phyloP scores from a whole-genome alignment of 2,797 vertebrate genomes.

The Ataeniobius toweri region DNA sequence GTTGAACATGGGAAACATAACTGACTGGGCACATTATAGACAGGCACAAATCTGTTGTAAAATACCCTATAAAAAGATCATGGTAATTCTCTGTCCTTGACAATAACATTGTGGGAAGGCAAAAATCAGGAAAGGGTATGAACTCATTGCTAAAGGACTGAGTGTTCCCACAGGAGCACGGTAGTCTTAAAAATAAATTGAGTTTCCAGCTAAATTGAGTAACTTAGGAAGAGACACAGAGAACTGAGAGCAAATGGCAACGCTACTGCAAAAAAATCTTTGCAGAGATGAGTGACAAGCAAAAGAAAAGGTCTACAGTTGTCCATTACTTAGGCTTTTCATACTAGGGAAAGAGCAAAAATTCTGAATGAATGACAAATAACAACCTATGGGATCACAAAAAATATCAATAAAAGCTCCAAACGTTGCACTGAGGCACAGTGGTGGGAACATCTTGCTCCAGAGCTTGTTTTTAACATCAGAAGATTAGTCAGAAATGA shows the following conservation, averaged over 20 bases:
- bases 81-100: not conserved
- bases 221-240: not conserved
- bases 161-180: conserved; percentile 4
- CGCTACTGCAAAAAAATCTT: not conserved
- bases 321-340: not conserved
- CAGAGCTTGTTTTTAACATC: no score
- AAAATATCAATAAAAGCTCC: not conserved
- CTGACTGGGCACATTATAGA: not conserved
- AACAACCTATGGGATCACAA: not conserved
- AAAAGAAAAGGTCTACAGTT: not conserved
- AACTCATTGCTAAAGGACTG: conserved; percentile 7
- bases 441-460: not conserved
- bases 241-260: not conserved
- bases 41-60: not conserved
- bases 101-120: not conserved
- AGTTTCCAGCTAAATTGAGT: not conserved
- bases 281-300: not conserved
- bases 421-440: not conserved
- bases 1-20: not conserved
- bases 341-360: not conserved
- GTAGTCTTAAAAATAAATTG: not conserved
- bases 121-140: conserved; percentile 1
- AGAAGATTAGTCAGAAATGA: not conserved
- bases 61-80: not conserved
- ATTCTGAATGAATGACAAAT: not conserved